These are phyloP conservation scores for Drosophila cardini DNA, from an alignment of 1,140 invertebrate species.

Conservation along the genomic window DNA sequence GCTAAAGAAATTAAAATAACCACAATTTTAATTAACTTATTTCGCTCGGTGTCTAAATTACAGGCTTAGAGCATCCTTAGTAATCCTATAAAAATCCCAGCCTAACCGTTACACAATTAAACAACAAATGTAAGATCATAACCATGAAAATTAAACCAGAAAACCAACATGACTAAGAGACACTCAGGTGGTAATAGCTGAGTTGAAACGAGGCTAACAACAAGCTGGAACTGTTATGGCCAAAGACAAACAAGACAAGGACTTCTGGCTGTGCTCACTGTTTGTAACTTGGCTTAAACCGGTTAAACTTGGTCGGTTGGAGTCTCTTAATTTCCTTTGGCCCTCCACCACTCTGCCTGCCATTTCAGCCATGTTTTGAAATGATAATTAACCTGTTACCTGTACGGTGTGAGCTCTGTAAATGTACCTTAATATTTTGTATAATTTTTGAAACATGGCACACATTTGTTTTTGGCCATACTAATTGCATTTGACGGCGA, in stretches of 20 bases:
- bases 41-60: too few relatives aligned
- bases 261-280: conserved; percentile 34
- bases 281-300: conserved; percentile 31
- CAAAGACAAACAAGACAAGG: conserved; percentile 38
- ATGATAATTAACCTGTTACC: conserved; percentile 71
- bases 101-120: conserved; percentile 38
- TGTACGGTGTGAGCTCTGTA: conserved; percentile 37
- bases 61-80: conserved; percentile 8
- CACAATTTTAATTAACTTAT: too few relatives aligned
- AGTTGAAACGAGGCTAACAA: conserved; percentile 22
- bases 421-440: conserved; percentile 31
- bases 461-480: conserved; percentile 36
- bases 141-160: conserved; percentile 57
- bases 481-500: conserved; percentile 61
- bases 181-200: conserved; percentile 11
- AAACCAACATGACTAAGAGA: conserved; percentile 30
- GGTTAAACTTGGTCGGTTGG: not conserved
- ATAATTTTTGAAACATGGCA: conserved; percentile 26
- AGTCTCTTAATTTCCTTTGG: not conserved
- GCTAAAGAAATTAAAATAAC: too few relatives aligned
- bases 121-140: conserved; percentile 61
- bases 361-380: conserved; percentile 45
- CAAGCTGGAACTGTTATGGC: conserved; percentile 40
- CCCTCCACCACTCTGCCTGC: too few relatives aligned
- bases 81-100: conserved; percentile 33